Percentiles rank a stretch among this genome's conserved stretches.
Conservation (phyloP, 2,888 invertebrate genomes). For the Auanema sp. region DNA sequence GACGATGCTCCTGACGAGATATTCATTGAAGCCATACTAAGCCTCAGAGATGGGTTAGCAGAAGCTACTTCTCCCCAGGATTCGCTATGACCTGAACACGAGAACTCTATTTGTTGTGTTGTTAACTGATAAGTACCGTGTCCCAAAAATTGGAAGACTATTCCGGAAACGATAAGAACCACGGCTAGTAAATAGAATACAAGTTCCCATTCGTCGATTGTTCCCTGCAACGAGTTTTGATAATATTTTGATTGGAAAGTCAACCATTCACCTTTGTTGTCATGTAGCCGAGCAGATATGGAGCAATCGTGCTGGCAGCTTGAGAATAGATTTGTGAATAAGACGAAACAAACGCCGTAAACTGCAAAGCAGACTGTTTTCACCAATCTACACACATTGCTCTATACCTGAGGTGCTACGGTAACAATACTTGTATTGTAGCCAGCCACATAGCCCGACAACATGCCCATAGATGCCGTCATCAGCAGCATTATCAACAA, state of each 20-base stretch:
- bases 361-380: slow-evolving; percentile 23
- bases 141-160: slow-evolving; percentile 53
- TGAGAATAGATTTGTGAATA: slow-evolving; percentile 56
- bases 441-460: slow-evolving; percentile 57
- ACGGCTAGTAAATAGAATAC: slow-evolving; percentile 54
- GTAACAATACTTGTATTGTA: slow-evolving; percentile 58
- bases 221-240: slow-evolving; percentile 28
- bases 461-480: slow-evolving; percentile 46
- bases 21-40: not conserved
- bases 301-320: slow-evolving; percentile 48
- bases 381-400: not conserved
- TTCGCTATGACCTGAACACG: not conserved
- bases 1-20: not conserved
- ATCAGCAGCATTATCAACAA: slow-evolving; percentile 42
- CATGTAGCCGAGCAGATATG: slow-evolving; percentile 50
- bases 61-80: not conserved
- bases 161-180: slow-evolving; percentile 48
- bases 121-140: slow-evolving; percentile 30
- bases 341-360: slow-evolving; percentile 57
- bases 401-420: slow-evolving; percentile 49
- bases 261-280: slow-evolving; percentile 44
- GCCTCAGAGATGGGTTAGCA: not conserved
- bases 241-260: not conserved
- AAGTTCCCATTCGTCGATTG: slow-evolving; percentile 42
- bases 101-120: not conserved